Conservation (phyloP, 2,797 vertebrate genomes). For the Alosa sapidissima region DNA sequence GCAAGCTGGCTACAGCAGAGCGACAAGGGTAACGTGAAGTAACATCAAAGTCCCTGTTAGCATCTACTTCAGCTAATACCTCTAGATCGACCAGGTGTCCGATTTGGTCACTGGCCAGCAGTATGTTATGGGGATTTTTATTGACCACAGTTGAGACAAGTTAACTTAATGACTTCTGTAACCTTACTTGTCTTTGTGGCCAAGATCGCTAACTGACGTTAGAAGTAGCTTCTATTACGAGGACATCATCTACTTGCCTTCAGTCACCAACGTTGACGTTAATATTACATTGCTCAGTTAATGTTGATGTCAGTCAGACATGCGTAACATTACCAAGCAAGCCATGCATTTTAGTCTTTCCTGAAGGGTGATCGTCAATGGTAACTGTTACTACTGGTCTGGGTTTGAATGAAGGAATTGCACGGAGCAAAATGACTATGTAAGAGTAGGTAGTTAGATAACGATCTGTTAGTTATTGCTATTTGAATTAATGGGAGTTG, state of each 20-base stretch:
- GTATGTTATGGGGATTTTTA: neutral
- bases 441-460: too few species aligned
- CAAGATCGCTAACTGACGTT: neutral
- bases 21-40: neutral
- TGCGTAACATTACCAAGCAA: neutral
- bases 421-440: neutral
- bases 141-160: neutral
- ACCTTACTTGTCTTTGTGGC: neutral
- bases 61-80: neutral
- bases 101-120: neutral
- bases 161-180: neutral
- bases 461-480: too few species aligned
- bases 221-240: neutral
- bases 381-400: neutral
- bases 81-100: neutral
- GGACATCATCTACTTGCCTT: neutral
- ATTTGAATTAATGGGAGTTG: neutral
- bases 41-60: slow-evolving; percentile 11
- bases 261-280: neutral
- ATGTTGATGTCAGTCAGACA: neutral
- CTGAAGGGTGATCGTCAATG: neutral
- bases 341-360: neutral
- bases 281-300: neutral
- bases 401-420: neutral
- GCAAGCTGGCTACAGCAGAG: neutral